These are phyloP conservation scores for Hippoglossus hippoglossus DNA, from an alignment of 2,797 vertebrate species.

Conservation along the genomic window DNA sequence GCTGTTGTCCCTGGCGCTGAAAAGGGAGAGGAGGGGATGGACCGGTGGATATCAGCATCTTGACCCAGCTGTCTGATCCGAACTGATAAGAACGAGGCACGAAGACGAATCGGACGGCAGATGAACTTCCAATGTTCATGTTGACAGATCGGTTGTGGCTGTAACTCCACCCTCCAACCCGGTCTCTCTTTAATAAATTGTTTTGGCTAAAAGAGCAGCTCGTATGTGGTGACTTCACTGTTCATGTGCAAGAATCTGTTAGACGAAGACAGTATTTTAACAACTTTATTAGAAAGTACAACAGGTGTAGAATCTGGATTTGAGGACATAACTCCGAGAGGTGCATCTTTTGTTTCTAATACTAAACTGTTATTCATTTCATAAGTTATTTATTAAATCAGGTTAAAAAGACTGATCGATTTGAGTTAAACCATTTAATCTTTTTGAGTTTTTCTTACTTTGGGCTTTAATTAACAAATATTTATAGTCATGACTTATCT, in stretches of 20 bases:
- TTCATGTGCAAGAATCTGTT: too few species aligned
- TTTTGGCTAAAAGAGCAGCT: slow-evolving; percentile 78
- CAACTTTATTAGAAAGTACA: slow-evolving; percentile 31
- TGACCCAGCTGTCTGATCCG: slow-evolving; percentile 38
- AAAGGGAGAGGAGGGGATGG: slow-evolving; percentile 74
- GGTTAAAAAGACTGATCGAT: too few species aligned
- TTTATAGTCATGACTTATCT: too few species aligned
- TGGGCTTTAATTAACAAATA: too few species aligned
- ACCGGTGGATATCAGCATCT: slow-evolving; percentile 75
- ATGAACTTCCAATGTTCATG: slow-evolving; percentile 40
- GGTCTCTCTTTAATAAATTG: slow-evolving; percentile 82
- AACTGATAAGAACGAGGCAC: slow-evolving; percentile 31
- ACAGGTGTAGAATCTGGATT: neutral
- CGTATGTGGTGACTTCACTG: neutral
- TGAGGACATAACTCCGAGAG: too few species aligned
- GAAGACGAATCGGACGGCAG: slow-evolving; percentile 27
- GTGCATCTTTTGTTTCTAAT: too few species aligned
- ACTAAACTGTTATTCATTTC: too few species aligned
- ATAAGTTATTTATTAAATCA: too few species aligned
- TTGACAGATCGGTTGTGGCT: slow-evolving; percentile 61
- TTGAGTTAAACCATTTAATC: too few species aligned
- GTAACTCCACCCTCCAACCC: slow-evolving; percentile 79
- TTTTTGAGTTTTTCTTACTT: too few species aligned
- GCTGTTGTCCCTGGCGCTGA: slow-evolving; percentile 63
- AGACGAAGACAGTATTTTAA: neutral